Evolutionary conservation across 2,888 invertebrate genomes (phyloP).

Genomic region (Flexamia atlantica): DNA sequence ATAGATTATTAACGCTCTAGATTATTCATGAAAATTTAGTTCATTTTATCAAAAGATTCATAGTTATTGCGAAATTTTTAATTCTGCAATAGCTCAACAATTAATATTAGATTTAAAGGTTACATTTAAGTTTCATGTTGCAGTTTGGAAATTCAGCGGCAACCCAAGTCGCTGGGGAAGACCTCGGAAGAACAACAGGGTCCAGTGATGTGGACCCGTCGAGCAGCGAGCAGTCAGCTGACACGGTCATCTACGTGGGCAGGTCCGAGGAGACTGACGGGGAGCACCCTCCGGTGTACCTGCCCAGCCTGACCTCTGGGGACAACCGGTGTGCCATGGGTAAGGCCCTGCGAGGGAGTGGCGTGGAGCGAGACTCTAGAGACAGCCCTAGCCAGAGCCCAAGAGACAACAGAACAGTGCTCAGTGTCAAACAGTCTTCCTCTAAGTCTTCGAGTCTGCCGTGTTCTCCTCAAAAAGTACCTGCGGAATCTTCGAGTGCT

Average conservation of each 20-base stretch:
- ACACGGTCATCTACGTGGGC: slow-evolving; percentile 97
- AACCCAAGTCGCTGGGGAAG: slow-evolving; percentile 47
- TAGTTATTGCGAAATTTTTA: no score
- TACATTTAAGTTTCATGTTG: not conserved
- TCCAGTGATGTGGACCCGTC: slow-evolving; percentile 94
- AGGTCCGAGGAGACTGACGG: slow-evolving; percentile 94
- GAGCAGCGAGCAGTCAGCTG: slow-evolving; percentile 97
- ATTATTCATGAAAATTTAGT: no score
- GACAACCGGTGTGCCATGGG: slow-evolving; percentile 83
- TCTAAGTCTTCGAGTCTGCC: slow-evolving; percentile 74
- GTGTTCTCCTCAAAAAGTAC: slow-evolving; percentile 79
- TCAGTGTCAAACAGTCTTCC: slow-evolving; percentile 10
- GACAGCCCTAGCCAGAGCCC: slow-evolving; percentile 11
- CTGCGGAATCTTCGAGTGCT: slow-evolving; percentile 73
- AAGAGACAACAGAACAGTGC: not conserved
- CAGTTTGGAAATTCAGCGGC: slow-evolving; percentile 51
- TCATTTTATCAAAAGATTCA: no score
- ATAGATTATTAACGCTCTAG: no score
- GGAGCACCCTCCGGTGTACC: slow-evolving; percentile 95
- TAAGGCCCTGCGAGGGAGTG: slow-evolving; percentile 87
- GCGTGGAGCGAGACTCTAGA: slow-evolving; percentile 77
- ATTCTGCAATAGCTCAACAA: no score
- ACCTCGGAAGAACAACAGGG: slow-evolving; percentile 33
- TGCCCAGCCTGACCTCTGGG: slow-evolving; percentile 85
- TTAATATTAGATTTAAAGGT: no score